Conservation (phyloP, 2,888 invertebrate genomes). For the Ferrisia virgata region DNA sequence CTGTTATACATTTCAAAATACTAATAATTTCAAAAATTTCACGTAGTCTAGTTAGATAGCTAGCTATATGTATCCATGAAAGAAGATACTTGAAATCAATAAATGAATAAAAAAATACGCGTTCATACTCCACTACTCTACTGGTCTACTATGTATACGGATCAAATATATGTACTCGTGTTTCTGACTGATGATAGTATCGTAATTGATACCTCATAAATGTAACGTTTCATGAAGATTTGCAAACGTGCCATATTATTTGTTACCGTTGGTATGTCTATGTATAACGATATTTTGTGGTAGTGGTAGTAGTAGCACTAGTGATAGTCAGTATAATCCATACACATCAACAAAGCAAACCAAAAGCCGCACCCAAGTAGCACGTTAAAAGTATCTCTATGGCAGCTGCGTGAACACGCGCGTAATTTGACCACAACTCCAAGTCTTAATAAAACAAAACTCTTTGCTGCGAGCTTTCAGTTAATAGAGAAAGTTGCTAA, state of each 20-base stretch:
- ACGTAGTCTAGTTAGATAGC: no score
- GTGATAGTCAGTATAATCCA: not conserved
- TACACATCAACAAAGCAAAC: not conserved
- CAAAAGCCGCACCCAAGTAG: constrained; percentile 14
- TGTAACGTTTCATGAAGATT: not conserved
- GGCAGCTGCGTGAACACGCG: constrained; percentile 3
- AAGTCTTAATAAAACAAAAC: constrained; percentile 23
- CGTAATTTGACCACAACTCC: not conserved
- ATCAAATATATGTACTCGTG: not conserved
- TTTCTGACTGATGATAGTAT: not conserved
- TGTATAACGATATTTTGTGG: not conserved
- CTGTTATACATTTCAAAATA: not conserved
- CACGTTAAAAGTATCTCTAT: not conserved
- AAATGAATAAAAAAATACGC: not conserved
- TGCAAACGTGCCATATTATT: constrained; percentile 8
- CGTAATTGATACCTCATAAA: constrained; percentile 23
- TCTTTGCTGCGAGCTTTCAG: constrained; percentile 21
- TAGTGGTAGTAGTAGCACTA: not conserved
- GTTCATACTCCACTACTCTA: no score
- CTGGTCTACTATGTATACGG: no score
- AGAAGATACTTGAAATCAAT: constrained; percentile 15
- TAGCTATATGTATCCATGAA: not conserved
- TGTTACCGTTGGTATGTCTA: not conserved
- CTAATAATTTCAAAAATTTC: not conserved
- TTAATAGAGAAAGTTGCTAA: constrained; percentile 16